Evolutionary conservation across 2,113 vertebrate species (phyloP), one percentile per base, ranked within the genome.

Genomic region (Clarias batrachus): DNA sequence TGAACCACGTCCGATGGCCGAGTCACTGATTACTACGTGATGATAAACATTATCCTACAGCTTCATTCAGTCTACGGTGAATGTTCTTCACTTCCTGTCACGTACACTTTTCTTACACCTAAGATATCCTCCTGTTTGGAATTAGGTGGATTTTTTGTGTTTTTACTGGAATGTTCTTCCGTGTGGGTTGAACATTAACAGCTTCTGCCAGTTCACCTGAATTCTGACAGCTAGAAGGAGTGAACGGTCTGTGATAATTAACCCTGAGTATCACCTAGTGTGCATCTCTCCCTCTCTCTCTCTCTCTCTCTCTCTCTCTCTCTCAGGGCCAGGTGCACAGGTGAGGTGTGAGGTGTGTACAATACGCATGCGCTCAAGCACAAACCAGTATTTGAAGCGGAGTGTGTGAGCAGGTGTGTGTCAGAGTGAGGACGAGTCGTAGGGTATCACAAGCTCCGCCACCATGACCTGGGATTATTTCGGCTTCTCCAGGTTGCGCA

Each of bases 401-500:
- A 54, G 83, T 81, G 23, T 81, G 14, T 74, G 25, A 4, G 62
- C 37, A 76, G 16, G 86, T 84, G 86, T 90, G 30, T 90, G 25
- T 81, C 48, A 76, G 89, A 86, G 25, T 81, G 62, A 81, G 41
- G 56, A 84, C 78, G 19, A 62, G 57, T 13, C 11, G 3, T 81
- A 25, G 54, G 48, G 10, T 87, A 71, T 19, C 33, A 25, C 78
- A 84, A 57, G 60, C 83, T 21, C 41, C 25, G 59, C 21, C 62
- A 52, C 81, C 0, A 82, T 82, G 81, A 81, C 80, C 21, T 65
- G 81, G 81, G 90, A 93, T 16, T 94, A 94, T 85, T 93, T 93
- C 85, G 92, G 93, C 79, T 94, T 93, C 65, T 93, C 93, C 54
- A 83, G 12, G 0, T 3, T 82, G 19, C 89, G 79, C 68, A 90